Conservation (phyloP, 2,888 invertebrate genomes). For the Lamellibrachia satsuma region DNA sequence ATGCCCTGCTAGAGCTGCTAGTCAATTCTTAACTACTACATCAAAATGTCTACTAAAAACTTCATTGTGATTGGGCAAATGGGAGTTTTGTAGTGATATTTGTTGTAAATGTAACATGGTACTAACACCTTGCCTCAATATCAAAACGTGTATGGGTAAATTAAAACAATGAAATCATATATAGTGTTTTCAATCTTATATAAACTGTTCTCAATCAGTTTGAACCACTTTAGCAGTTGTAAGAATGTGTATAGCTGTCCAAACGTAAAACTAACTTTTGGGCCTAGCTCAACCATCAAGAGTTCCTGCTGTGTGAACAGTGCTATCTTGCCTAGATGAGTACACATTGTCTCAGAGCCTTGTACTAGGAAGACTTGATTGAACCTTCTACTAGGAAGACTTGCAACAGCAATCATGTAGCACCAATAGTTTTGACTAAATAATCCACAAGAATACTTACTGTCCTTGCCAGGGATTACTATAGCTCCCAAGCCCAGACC, state of each 20-base stretch:
- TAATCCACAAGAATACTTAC: not conserved
- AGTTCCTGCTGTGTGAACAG: not conserved
- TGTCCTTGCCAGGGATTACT: not conserved
- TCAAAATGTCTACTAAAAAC: not conserved
- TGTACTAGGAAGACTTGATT: not conserved
- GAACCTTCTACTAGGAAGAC: not conserved
- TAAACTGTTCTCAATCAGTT: not conserved
- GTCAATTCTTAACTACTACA: not conserved
- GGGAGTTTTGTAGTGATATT: not conserved
- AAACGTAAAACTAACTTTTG: not conserved
- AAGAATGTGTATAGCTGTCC: not conserved
- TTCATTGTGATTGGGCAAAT: not conserved
- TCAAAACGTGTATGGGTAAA: not conserved
- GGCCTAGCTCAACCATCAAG: not conserved
- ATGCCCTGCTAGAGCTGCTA: not conserved
- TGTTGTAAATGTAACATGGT: not conserved
- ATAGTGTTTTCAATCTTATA: too few relatives aligned
- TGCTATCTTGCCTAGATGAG: not conserved
- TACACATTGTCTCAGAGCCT: not conserved
- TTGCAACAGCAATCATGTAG: not conserved
- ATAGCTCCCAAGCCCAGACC: not conserved
- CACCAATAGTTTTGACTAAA: constrained; percentile 8
- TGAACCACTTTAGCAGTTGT: not conserved
- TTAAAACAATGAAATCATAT: not conserved
- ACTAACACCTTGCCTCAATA: not conserved